Evolutionary conservation across 92 coral and sea anemone genomes (phyloP), one percentile per base, ranked within the genome.

Genomic region (Paramuricea clavata): DNA sequence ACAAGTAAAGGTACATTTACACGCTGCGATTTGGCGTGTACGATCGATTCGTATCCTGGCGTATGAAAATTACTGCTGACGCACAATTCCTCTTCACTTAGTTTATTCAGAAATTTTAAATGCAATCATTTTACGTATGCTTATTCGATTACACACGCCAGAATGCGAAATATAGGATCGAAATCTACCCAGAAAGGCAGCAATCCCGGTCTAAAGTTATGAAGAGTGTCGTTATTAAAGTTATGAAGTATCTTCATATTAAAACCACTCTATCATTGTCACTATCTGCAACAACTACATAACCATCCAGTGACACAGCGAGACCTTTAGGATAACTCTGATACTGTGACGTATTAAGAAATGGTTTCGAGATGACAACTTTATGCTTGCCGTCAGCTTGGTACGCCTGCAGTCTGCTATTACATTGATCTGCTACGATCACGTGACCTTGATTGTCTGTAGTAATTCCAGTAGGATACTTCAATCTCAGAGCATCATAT

Each of bases 391-490:
- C 95, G 69, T 97, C 95, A 65, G 49, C 70, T 43, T 70, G 85
- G 82, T 86, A 97, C 59, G 94, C 92, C 86, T 94, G 98, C 49
- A 97, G 78, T 72, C 99, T 91, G 87, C 93, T 98, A 86, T 97
- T 90, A 90, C 95, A 97, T 83, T 97, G 99, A 85, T 97, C 99
- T 36, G 97, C 93, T 1, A 97, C 98, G 12, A 97, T 89, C 94
- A 97, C 94, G 92, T 93, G 95, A 90, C 93, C 93, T 35, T 97
- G 94, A 73, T 76, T 81, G 84, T 94, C 97, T 77, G 92, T 89
- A n/a, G 99, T 91, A 59, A 97, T 94, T 31, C 99, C 99, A 39
- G 99, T 94, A 28, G 99, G 99, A 85, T 91, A 94, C 85, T 91
- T 95, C 50, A 97, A 95, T 83, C 88, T 85, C 70, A 92, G 75